These are phyloP conservation scores for Daktulosphaira vitifoliae DNA, from an alignment of 1,140 invertebrate species.

Conservation along the genomic window DNA sequence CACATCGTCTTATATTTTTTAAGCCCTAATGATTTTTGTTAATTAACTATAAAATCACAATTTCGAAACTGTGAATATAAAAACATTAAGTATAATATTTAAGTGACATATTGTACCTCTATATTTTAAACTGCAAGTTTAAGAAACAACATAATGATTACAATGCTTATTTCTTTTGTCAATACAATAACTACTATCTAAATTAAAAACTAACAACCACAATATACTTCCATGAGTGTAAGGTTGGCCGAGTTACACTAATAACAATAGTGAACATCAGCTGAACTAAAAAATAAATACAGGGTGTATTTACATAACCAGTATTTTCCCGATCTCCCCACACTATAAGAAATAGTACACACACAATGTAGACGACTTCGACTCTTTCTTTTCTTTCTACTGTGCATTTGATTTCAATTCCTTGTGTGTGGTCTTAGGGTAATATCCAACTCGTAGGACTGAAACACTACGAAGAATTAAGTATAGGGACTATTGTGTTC, in stretches of 20 bases:
- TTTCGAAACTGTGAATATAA: too few relatives aligned
- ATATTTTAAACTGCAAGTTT: too few relatives aligned
- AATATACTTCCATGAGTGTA: background rate
- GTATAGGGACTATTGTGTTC: background rate
- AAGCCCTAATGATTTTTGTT: too few relatives aligned
- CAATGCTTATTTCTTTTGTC: too few relatives aligned
- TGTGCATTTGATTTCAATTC: background rate
- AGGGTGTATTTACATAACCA: constrained; percentile 32
- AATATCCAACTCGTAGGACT: background rate
- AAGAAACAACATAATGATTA: too few relatives aligned
- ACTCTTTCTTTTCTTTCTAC: constrained; percentile 7
- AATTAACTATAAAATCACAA: too few relatives aligned
- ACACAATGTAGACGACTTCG: too few relatives aligned
- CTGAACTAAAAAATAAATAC: constrained; percentile 18
- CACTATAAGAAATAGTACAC: background rate
- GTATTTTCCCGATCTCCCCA: constrained; percentile 17
- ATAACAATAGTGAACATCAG: constrained; percentile 17
- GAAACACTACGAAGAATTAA: background rate
- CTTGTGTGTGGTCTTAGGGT: constrained; percentile 28
- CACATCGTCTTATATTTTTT: too few relatives aligned
- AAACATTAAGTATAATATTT: too few relatives aligned
- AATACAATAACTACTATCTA: constrained; percentile 18
- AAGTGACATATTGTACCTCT: too few relatives aligned
- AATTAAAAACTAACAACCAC: constrained; percentile 14
- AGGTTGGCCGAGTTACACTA: constrained; percentile 19